Conservation (phyloP, 2,113 vertebrate genomes). For the Vicugna pacos region DNA sequence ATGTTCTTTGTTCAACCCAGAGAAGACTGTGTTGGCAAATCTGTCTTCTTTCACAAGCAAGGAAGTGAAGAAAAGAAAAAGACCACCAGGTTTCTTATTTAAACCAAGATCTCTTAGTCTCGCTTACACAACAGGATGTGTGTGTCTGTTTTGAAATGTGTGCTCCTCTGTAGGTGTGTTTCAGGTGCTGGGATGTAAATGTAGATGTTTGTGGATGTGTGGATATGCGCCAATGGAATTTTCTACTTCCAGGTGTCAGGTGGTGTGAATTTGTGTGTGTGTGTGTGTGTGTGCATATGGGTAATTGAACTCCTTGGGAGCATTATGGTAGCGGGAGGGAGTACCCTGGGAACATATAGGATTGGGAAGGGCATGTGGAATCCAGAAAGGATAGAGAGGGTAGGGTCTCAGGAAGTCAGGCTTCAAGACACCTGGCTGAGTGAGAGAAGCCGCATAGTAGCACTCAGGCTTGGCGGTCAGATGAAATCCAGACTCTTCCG, state of each 20-base stretch:
- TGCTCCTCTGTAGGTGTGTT: background rate
- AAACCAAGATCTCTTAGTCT: background rate
- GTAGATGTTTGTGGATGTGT: background rate
- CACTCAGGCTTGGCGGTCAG: background rate
- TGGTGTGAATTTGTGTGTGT: background rate
- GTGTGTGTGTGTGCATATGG: too few species aligned
- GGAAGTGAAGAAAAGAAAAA: constrained; percentile 27
- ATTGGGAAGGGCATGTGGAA: background rate
- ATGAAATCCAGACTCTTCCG: background rate
- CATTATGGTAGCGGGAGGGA: background rate
- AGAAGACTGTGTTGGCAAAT: background rate
- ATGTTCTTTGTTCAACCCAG: background rate
- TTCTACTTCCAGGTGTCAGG: background rate
- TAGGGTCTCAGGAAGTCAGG: background rate
- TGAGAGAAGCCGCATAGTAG: background rate
- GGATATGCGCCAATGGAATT: background rate
- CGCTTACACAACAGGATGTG: background rate
- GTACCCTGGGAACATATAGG: background rate
- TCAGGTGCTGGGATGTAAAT: background rate
- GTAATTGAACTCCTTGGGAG: background rate
- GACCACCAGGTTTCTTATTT: background rate
- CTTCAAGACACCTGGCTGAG: background rate
- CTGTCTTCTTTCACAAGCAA: constrained; percentile 14
- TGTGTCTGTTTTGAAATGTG: background rate
- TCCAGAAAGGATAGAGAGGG: background rate